Evolutionary conservation across 2,797 vertebrate species (phyloP), one percentile per base, ranked within the genome.

Genomic region (Danionella dracula): DNA sequence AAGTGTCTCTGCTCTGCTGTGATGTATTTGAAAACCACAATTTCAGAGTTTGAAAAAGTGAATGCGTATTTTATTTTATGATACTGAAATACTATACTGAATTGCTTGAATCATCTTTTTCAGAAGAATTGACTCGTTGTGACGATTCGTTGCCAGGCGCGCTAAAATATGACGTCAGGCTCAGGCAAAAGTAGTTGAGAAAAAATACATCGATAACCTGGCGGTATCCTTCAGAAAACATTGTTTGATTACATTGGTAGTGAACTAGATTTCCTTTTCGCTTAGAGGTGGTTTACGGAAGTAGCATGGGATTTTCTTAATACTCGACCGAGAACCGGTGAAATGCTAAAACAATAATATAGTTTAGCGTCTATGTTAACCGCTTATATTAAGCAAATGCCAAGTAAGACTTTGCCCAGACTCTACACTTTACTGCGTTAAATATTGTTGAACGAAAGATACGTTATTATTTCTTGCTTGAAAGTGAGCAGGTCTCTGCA

Each of bases 231-330:
- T 12, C 10, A n/a, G 41, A 21, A 21, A 41, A 6, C 32, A 13
- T 4, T 17, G 57, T 16, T 40, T 27, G 65, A 74, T 60, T n/a
- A 8, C 34, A 9, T 81, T 71, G 55, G 21, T 0, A 19, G 48
- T 85, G n/a, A 0, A 84, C 76, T 86, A 4, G 1, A 46, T 68
- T 75, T 49, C n/a, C 67, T 60, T 53, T 17, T 12, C 63, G 8
- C 82, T 84, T 21, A 38, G 59, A 77, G 82, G 83, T 10, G 50
- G 50, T 88, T 82, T 90, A 87, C 88, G 88, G 90, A 90, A 91
- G 88, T 87, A 81, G 76, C 79, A 31, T 78, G 78, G 42, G 12
- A 12, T 48, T 74, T 74, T 74, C 68, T 13, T 64, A 42, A 73
- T 23, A 73, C 51, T 37, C 66, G 76, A 48, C 65, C 55, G 62